Base-by-base conservation (phyloP, 2,888 invertebrate genomes). In the Leptarthrus brevirostris region DNA sequence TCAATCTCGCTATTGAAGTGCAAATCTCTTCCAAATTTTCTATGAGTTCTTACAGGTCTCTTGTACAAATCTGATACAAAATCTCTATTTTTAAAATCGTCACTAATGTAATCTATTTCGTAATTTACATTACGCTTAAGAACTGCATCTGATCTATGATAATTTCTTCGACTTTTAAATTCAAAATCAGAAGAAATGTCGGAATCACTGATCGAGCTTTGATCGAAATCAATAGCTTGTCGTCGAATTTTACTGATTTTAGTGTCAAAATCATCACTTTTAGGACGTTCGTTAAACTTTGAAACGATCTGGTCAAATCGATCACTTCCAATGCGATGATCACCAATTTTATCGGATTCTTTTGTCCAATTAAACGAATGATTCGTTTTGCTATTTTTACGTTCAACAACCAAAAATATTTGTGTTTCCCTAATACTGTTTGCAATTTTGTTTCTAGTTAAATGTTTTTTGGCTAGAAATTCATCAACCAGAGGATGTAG, bases 231-330 rank as follows among this genome's bases (percentile, higher is more conserved):
- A 24, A 44, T 10, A 24, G 26, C 5, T 5, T 44, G 4, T n/a
- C 40, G 44, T 6, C 64, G 44, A 14, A 44, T 64, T 64, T 24
- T 64, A 24, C 44, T 47, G 6, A 64, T 10, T 24, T 44, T 44
- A 14, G 20, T 44, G 47, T 64, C 64, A 14, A 64, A 64, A 44
- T 64, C 64, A 20, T 64, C 64, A 24, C 64, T 64, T 64, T 64
- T 64, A 1, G 64, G 64, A 10, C 64, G 64, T 6, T 2, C 14
- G 3, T 12, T n/a, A 12, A 40, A 40, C 12, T 40, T 40, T 12
- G 40, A 40, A 12, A n/a, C 40, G 1, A 40, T 40, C 8, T 30
- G 30, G 4, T 30, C 8, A 8, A 30, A 5, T 8, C 8, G 3
- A 30, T 30, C 30, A 5, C 8, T 30, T 30, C 30, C 4, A 30